These are phyloP conservation scores for Bos javanicus DNA, from an alignment of 2,113 vertebrate genomes.

Conservation along the genomic window DNA sequence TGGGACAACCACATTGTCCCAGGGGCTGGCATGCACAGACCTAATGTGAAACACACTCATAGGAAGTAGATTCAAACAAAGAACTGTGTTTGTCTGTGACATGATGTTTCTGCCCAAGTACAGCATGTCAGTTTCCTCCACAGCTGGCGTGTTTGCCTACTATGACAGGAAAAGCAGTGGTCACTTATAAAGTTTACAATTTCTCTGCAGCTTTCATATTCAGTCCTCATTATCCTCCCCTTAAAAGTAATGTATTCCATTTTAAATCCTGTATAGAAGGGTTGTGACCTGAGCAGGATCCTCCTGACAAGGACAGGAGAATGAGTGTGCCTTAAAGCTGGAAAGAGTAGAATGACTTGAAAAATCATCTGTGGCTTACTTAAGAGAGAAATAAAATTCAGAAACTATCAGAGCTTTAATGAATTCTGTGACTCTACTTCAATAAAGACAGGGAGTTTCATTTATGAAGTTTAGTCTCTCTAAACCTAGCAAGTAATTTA, in stretches of 20 bases:
- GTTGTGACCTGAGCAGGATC: background rate
- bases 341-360: constrained; percentile 1
- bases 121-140: constrained; percentile 81
- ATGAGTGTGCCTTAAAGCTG: background rate
- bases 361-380: background rate
- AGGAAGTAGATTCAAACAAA: constrained; percentile 85
- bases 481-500: background rate
- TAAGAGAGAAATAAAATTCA: constrained; percentile 48
- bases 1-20: constrained; percentile 74
- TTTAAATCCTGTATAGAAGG: background rate
- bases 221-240: constrained; percentile 33
- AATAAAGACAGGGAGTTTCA: constrained; percentile 20
- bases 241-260: background rate
- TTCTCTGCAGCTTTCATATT: constrained; percentile 65
- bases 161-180: constrained; percentile 67
- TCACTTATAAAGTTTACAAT: constrained; percentile 45
- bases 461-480: constrained; percentile 55
- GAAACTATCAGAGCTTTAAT: constrained; percentile 27
- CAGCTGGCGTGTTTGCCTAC: constrained; percentile 76
- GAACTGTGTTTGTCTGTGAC: constrained; percentile 78
- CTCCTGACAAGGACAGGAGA: background rate
- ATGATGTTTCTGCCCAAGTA: constrained; percentile 80
- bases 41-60: constrained; percentile 79
- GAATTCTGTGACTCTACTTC: constrained; percentile 22
- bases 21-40: constrained; percentile 74